These are phyloP conservation scores for Panonychus citri DNA, from an alignment of 1,140 invertebrate genomes.

Conservation along the genomic window DNA sequence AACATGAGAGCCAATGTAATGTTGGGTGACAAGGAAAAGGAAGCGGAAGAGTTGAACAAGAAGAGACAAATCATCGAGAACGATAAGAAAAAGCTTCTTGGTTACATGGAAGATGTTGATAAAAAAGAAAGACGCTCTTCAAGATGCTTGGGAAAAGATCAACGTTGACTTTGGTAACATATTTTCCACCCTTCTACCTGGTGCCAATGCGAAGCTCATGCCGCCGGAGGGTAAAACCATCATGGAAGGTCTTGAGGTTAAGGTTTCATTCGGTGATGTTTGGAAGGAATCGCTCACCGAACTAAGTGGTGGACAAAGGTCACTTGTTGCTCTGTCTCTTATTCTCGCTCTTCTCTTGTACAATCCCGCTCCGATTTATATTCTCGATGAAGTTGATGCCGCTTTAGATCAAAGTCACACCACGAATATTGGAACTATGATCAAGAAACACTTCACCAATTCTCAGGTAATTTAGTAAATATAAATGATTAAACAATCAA, in stretches of 20 bases:
- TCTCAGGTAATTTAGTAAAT: slow-evolving; percentile 45
- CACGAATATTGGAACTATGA: slow-evolving; percentile 92
- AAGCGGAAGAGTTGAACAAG: slow-evolving; percentile 38
- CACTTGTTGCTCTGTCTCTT: slow-evolving; percentile 81
- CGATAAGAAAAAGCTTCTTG: slow-evolving; percentile 55
- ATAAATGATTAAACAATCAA: background rate
- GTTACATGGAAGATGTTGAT: slow-evolving; percentile 64
- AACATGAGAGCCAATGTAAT: slow-evolving; percentile 42
- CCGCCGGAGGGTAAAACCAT: slow-evolving; percentile 46
- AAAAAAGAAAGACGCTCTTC: slow-evolving; percentile 58
- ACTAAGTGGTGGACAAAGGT: slow-evolving; percentile 85
- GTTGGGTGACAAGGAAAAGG: slow-evolving; percentile 14
- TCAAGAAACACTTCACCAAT: slow-evolving; percentile 73
- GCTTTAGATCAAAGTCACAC: slow-evolving; percentile 94
- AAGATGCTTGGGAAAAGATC: slow-evolving; percentile 50
- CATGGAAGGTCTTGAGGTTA: slow-evolving; percentile 62
- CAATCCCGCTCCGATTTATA: slow-evolving; percentile 93
- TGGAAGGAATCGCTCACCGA: slow-evolving; percentile 94
- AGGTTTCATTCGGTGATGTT: slow-evolving; percentile 53
- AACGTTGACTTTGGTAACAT: slow-evolving; percentile 79
- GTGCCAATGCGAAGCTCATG: slow-evolving; percentile 57
- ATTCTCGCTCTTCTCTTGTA: slow-evolving; percentile 89
- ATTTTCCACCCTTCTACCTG: slow-evolving; percentile 69
- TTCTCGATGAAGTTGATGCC: slow-evolving; percentile 96
- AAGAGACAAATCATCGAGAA: slow-evolving; percentile 61